Evolutionary conservation across 2,797 vertebrate genomes (phyloP).

Genomic region (Tragopan temminckii): DNA sequence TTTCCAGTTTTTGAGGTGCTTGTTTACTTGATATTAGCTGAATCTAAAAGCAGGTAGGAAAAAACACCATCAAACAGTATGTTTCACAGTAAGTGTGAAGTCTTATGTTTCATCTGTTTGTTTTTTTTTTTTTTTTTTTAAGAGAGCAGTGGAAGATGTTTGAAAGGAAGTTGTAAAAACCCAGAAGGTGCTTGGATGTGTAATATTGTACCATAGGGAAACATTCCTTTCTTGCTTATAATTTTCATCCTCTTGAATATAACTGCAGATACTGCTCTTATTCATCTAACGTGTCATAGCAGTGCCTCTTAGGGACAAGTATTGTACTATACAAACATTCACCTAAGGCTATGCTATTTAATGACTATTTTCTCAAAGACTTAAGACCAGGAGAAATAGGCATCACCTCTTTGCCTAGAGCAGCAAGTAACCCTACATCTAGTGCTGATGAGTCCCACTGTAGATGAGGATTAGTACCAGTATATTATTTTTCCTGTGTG

Average conservation of each 20-base stretch:
- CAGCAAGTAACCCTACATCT: slow-evolving; percentile 5
- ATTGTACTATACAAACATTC: slow-evolving; percentile 7
- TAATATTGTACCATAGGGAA: slow-evolving; percentile 47
- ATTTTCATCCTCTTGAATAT: slow-evolving; percentile 48
- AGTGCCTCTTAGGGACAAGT: slow-evolving; percentile 54
- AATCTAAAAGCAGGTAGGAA: not conserved
- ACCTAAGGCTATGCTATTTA: slow-evolving; percentile 29
- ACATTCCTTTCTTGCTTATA: slow-evolving; percentile 59
- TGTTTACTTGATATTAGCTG: not conserved
- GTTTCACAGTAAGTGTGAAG: not conserved
- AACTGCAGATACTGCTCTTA: slow-evolving; percentile 23
- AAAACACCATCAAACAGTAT: not conserved
- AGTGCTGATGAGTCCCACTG: not conserved
- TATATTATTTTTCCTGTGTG: not conserved
- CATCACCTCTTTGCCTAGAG: slow-evolving; percentile 11
- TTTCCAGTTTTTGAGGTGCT: not conserved
- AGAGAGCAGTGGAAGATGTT: not conserved
- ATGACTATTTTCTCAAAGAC: slow-evolving; percentile 17
- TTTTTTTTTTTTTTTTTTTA: slow-evolving; percentile 8
- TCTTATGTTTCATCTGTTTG: not conserved
- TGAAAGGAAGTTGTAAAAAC: slow-evolving; percentile 43
- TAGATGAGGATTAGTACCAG: not conserved
- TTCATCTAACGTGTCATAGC: slow-evolving; percentile 37
- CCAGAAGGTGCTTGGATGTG: not conserved
- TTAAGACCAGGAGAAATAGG: slow-evolving; percentile 7